Percentiles rank a stretch among this genome's conserved stretches.
phyloP scores from a whole-genome alignment of 92 coral and sea anemone species.

The Scolanthus callimorphus region DNA sequence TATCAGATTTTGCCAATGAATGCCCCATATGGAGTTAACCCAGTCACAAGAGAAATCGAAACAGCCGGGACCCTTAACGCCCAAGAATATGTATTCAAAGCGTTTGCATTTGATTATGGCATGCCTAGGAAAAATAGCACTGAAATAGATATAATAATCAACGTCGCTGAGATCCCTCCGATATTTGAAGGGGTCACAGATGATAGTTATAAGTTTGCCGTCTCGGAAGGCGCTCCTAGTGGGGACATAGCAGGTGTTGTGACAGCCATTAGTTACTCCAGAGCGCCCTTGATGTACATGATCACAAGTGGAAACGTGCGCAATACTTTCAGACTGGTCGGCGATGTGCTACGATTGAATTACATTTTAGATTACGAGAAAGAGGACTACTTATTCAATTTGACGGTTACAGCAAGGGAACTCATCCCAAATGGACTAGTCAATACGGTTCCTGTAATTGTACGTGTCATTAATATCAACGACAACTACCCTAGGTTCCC shows the following conservation, averaged over 20 bases:
- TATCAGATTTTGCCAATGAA: constrained; percentile 37
- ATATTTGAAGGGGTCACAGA: constrained; percentile 43
- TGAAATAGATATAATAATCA: constrained; percentile 27
- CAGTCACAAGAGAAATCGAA: constrained; percentile 46
- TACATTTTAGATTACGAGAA: constrained; percentile 64
- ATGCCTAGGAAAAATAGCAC: constrained; percentile 63
- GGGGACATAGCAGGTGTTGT: constrained; percentile 64
- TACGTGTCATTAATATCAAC: constrained; percentile 53
- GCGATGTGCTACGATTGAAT: constrained; percentile 66
- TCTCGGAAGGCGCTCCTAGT: constrained; percentile 49
- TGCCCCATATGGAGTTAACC: constrained; percentile 58
- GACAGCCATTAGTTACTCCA: constrained; percentile 62
- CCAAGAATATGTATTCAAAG: constrained; percentile 33
- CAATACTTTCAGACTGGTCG: constrained; percentile 42
- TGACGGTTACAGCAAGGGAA: constrained; percentile 65
- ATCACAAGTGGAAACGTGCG: constrained; percentile 52
- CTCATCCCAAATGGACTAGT: constrained; percentile 50
- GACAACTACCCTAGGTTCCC: constrained; percentile 67
- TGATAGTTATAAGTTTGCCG: constrained; percentile 49
- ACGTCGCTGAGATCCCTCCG: constrained; percentile 69
- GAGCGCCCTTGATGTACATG: constrained; percentile 57
- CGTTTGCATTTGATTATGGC: constrained; percentile 71
- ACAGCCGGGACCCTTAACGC: constrained; percentile 44
- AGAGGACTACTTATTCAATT: constrained; percentile 24
- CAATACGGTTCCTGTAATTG: constrained; percentile 39